Evolutionary conservation across 2,888 invertebrate genomes (phyloP).

Genomic region (Chrysomela aeneicollis): DNA sequence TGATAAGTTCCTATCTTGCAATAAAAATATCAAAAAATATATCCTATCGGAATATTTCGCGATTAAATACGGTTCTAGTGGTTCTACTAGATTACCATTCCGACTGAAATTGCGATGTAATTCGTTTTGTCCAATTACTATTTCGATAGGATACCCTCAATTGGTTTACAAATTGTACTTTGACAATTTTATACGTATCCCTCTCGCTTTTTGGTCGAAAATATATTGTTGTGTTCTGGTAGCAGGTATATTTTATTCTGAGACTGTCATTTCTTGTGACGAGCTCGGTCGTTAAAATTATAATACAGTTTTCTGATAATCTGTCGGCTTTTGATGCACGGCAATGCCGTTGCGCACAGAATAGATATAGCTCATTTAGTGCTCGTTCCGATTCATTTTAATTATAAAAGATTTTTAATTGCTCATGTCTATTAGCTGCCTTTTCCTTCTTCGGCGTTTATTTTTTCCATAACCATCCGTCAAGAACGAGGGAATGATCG

Average conservation of each 20-base stretch:
- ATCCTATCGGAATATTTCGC: no score
- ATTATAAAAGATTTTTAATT: constrained; percentile 62
- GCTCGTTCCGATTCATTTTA: constrained; percentile 57
- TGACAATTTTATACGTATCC: no score
- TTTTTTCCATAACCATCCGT: constrained; percentile 48
- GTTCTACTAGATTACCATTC: no score
- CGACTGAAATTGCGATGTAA: no score
- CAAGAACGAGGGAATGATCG: constrained; percentile 39
- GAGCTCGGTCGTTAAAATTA: constrained; percentile 53
- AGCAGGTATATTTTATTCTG: constrained; percentile 22
- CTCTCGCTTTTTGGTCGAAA: no score
- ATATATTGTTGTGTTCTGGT: constrained; percentile 17
- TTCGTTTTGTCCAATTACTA: no score
- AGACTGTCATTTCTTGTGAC: constrained; percentile 40
- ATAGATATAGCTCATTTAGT: constrained; percentile 61
- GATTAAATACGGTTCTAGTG: no score
- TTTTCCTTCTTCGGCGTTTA: constrained; percentile 50
- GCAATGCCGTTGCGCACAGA: constrained; percentile 51
- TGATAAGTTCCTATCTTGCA: no score
- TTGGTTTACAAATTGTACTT: no score
- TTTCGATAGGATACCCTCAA: no score
- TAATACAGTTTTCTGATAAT: constrained; percentile 59
- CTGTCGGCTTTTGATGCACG: constrained; percentile 56
- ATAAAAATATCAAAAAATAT: no score
- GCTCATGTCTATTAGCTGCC: constrained; percentile 54